phyloP scores from a whole-genome alignment of 2,797 vertebrate species.

The Ammospiza maritima region DNA sequence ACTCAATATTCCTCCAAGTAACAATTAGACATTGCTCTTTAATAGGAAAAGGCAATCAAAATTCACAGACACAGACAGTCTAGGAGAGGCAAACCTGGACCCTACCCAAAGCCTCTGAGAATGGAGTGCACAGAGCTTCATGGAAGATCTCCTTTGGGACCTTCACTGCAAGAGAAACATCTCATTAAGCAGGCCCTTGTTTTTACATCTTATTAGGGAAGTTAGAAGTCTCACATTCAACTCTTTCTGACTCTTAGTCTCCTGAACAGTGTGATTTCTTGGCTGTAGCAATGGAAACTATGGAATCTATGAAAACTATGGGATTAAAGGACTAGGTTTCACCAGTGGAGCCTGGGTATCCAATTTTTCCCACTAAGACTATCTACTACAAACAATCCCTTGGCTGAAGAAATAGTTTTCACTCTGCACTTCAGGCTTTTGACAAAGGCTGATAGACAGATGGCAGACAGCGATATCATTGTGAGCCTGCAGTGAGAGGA shows the following conservation, averaged over 20 bases:
- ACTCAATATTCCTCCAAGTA: background rate
- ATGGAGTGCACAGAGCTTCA: background rate
- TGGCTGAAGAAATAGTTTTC: background rate
- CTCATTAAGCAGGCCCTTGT: background rate
- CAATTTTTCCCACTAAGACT: background rate
- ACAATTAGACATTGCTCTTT: background rate
- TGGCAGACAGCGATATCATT: background rate
- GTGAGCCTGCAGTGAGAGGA: background rate
- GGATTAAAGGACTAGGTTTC: background rate
- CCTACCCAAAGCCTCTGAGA: background rate
- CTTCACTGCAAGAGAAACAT: background rate
- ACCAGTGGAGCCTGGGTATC: background rate
- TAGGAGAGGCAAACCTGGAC: background rate
- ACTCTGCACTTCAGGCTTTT: background rate
- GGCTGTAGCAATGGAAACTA: background rate
- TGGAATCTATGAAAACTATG: background rate
- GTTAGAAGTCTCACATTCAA: background rate
- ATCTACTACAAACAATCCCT: background rate
- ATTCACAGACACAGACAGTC: background rate
- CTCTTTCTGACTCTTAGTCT: background rate
- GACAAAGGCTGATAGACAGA: background rate
- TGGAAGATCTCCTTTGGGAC: background rate
- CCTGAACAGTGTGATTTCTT: background rate
- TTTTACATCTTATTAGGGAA: background rate
- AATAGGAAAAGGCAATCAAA: constrained; percentile 3